phyloP scores from a whole-genome alignment of 1,140 invertebrate genomes.

The Stegodyphus dumicola region DNA sequence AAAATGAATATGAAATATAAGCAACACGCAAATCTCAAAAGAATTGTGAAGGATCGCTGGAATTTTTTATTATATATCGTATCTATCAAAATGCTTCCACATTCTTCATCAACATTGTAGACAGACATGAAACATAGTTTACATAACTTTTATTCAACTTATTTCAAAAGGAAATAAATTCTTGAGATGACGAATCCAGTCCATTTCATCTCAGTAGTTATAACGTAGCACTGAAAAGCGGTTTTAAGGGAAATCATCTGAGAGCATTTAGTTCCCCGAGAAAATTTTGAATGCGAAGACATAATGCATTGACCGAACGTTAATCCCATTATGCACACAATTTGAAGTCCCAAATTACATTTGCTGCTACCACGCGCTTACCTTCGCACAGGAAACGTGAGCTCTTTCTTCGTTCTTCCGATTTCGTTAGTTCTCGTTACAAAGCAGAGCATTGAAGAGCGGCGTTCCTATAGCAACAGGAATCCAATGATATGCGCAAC shows the following conservation, averaged over 20 bases:
- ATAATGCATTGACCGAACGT: background rate
- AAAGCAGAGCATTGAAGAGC: background rate
- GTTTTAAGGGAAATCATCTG: background rate
- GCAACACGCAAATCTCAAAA: too few species aligned
- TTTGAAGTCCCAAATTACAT: constrained; percentile 24
- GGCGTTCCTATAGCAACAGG: constrained; percentile 42
- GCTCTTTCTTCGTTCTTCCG: constrained; percentile 5
- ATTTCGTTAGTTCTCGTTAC: constrained; percentile 25
- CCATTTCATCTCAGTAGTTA: too few species aligned
- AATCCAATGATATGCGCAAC: constrained; percentile 41
- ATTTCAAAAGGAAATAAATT: too few species aligned
- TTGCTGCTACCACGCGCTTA: background rate
- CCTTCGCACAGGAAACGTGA: too few species aligned
- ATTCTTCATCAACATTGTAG: too few species aligned
- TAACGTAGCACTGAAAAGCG: background rate
- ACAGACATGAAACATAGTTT: too few species aligned
- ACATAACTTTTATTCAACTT: too few species aligned
- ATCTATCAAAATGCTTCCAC: too few species aligned
- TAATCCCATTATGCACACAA: constrained; percentile 29
- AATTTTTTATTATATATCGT: too few species aligned
- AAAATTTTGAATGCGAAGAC: background rate
- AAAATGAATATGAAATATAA: too few species aligned
- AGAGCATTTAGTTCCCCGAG: background rate
- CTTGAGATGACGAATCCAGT: too few species aligned
- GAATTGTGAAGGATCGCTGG: too few species aligned